Percentiles rank a stretch among this genome's conserved stretches.
phyloP scores from a whole-genome alignment of 1,140 invertebrate genomes.

The Spodoptera litura region DNA sequence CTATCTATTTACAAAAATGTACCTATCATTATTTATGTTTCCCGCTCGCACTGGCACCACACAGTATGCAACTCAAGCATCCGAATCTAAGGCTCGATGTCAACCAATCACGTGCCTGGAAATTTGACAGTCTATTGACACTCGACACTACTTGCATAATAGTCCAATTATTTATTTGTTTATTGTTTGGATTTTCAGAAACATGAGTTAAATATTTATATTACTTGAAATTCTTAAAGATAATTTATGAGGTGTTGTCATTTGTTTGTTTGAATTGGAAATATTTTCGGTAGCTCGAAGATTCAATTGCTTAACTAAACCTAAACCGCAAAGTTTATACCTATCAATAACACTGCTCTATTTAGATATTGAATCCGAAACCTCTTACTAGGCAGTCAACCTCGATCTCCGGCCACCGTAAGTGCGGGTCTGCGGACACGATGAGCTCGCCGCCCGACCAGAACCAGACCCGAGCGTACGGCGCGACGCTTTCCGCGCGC shows the following conservation, averaged over 20 bases:
- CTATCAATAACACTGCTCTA: too few relatives aligned
- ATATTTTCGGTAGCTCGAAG: too few relatives aligned
- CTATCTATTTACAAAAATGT: too few relatives aligned
- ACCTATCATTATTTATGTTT: neutral
- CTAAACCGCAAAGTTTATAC: too few relatives aligned
- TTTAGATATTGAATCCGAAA: too few relatives aligned
- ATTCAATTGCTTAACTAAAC: too few relatives aligned
- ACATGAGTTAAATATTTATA: neutral
- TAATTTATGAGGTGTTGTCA: neutral
- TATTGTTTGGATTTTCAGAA: neutral
- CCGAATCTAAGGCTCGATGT: neutral
- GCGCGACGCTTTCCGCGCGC: too few relatives aligned
- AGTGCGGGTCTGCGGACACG: too few relatives aligned
- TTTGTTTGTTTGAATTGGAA: neutral
- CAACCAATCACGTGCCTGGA: neutral
- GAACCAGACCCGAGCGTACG: too few relatives aligned
- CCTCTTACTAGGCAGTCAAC: too few relatives aligned
- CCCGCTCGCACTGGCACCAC: neutral
- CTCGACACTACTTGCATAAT: neutral
- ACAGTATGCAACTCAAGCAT: neutral
- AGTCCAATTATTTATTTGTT: neutral
- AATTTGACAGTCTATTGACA: neutral
- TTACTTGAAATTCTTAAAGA: neutral
- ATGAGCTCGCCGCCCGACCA: too few relatives aligned
- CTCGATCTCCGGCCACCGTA: too few relatives aligned